phyloP scores from a whole-genome alignment of 1,140 invertebrate genomes.

The Sitobion miscanthi region DNA sequence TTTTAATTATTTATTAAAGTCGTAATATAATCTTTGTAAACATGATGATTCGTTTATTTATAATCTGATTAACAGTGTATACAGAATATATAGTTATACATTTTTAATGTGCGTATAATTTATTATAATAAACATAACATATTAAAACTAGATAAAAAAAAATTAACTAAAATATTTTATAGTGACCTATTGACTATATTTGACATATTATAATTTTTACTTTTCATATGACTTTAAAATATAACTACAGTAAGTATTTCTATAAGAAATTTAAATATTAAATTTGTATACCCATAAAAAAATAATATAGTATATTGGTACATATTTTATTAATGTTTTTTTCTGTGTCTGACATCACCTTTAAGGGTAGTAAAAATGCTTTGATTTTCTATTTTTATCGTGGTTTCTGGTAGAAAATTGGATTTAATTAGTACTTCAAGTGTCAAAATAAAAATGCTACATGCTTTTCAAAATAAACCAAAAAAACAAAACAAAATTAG shows the following conservation, averaged over 20 bases:
- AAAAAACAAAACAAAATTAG: no score
- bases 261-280: no score
- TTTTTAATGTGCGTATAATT: neutral
- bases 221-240: neutral
- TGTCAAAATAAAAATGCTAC: neutral
- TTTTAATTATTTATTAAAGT: neutral
- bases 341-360: neutral
- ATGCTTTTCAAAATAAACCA: neutral
- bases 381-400: neutral
- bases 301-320: neutral
- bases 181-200: no score
- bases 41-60: neutral
- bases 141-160: neutral
- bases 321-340: neutral
- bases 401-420: neutral
- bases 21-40: neutral
- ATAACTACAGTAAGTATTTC: no score
- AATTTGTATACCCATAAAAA: no score
- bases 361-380: neutral
- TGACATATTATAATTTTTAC: neutral
- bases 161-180: neutral
- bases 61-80: neutral
- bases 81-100: neutral
- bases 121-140: neutral
- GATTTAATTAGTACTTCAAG: neutral